Base-by-base conservation (phyloP, 2,888 invertebrate genomes). In the Folsomia manolachei region DNA sequence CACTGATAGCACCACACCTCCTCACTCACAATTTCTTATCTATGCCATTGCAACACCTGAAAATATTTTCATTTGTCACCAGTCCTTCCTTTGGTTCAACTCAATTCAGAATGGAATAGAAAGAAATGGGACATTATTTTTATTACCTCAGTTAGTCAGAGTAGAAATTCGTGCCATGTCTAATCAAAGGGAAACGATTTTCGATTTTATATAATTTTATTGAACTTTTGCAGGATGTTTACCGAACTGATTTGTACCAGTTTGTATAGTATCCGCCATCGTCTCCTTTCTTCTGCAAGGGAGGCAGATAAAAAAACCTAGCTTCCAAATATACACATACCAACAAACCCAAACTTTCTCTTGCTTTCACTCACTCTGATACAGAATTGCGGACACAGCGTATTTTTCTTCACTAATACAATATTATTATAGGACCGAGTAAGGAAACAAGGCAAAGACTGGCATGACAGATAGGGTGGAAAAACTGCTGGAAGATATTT, bases 141-240 rank as follows among this genome's bases (percentile, higher is more conserved):
- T 64, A 64, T 64, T 64, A 18, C 64, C 62, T 62, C 23, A 24
- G 21, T 62, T 21, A 24, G 62, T 25, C 14, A 62, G 25, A 14
- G 24, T 23, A 23, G 62, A 18, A 21, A 21, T 19, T 24, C 24
- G 60, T 21, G 25, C 24, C 2, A 63, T 4, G 63, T 7, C 63
- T 63, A 63, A 63, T 63, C 63, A 63, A 21, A 60, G 63, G 14
- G 39, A 39, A 39, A 39, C 39, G 39, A n/a, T n/a, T 51, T 51
- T 11, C 2, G 7, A 62, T 23, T 62, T 62, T 7, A 24, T 25
- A 24, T 64, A 64, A 64, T 64, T 64, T 64, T 64, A 27, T 64
- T 27, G 27, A 27, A 64, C 27, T 2, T 26, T 64, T 64, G 11
- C 39, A 39, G 64, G 64, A 27, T 64, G 24, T 63, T 21, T 2